Conservation (phyloP, 2,797 vertebrate genomes). For the Platyrinchus mystaceus region DNA sequence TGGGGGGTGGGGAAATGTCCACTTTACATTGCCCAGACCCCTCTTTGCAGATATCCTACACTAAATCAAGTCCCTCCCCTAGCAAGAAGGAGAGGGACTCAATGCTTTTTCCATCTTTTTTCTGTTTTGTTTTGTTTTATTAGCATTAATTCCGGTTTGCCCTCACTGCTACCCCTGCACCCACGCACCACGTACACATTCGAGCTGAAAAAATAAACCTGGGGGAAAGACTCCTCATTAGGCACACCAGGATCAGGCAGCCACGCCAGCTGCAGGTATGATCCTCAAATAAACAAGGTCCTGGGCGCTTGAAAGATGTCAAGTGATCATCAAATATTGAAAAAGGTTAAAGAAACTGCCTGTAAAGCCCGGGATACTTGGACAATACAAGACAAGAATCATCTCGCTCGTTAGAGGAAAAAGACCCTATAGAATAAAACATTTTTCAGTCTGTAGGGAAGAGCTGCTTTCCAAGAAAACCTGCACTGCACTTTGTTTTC, state of each 20-base stretch:
- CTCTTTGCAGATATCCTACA: background rate
- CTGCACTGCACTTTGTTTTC: background rate
- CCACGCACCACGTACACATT: rapidly evolving
- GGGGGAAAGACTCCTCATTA: background rate
- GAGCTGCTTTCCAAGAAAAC: background rate
- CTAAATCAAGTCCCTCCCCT: background rate
- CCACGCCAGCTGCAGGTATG: background rate
- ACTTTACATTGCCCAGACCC: conserved; percentile 1
- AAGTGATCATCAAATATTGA: background rate
- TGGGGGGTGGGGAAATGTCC: background rate
- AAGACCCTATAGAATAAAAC: background rate
- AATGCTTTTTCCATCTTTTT: background rate
- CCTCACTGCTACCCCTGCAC: background rate
- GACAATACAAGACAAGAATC: background rate
- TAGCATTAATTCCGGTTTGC: background rate
- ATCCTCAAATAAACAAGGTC: background rate
- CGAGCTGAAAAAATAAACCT: background rate
- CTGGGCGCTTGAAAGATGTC: background rate
- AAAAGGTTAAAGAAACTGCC: background rate
- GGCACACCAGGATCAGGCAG: background rate
- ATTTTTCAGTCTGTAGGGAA: background rate
- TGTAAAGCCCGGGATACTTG: background rate
- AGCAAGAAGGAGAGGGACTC: background rate
- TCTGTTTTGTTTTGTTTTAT: background rate
- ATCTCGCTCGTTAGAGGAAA: background rate